Percentiles rank a stretch among this genome's conserved stretches.
Conservation (phyloP, 2,797 vertebrate genomes). For the Phalloptychus januarius region DNA sequence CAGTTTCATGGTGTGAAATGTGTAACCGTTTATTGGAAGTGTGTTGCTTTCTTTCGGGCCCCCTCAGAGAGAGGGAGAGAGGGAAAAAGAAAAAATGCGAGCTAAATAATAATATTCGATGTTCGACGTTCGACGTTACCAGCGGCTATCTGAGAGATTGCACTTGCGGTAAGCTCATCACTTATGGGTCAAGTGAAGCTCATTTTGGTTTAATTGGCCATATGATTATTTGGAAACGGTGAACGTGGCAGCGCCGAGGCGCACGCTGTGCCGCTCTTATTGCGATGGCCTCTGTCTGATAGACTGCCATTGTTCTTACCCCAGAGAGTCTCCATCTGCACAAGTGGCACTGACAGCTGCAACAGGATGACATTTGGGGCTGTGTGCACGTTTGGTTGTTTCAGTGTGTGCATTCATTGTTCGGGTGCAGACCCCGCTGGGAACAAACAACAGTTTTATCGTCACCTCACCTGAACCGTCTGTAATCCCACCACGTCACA, state of each 20-base stretch:
- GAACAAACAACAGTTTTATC: slow-evolving; percentile 22
- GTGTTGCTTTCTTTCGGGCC: not conserved
- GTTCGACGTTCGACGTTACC: slow-evolving; percentile 8
- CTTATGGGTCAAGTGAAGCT: slow-evolving; percentile 75
- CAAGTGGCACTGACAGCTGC: slow-evolving; percentile 76
- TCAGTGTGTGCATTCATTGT: slow-evolving; percentile 65
- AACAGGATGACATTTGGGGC: slow-evolving; percentile 61
- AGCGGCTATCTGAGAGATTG: slow-evolving; percentile 15
- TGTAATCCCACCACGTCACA: slow-evolving; percentile 12
- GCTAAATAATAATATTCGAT: slow-evolving; percentile 14
- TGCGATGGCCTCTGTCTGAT: slow-evolving; percentile 59
- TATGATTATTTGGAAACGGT: slow-evolving; percentile 74
- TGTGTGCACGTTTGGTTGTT: slow-evolving; percentile 55
- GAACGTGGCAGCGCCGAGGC: slow-evolving; percentile 53
- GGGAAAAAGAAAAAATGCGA: not conserved
- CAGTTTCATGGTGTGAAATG: slow-evolving; percentile 14
- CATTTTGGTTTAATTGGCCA: slow-evolving; percentile 80
- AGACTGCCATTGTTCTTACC: slow-evolving; percentile 68
- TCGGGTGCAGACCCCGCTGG: slow-evolving; percentile 59
- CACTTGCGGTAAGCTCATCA: slow-evolving; percentile 65
- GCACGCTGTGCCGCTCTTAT: slow-evolving; percentile 55
- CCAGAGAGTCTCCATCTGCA: slow-evolving; percentile 49
- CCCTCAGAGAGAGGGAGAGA: not conserved
- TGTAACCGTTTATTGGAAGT: not conserved
- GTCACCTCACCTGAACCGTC: slow-evolving; percentile 21